These are phyloP conservation scores for Tangara arthus DNA, from an alignment of 2,797 vertebrate genomes.

Conservation along the genomic window DNA sequence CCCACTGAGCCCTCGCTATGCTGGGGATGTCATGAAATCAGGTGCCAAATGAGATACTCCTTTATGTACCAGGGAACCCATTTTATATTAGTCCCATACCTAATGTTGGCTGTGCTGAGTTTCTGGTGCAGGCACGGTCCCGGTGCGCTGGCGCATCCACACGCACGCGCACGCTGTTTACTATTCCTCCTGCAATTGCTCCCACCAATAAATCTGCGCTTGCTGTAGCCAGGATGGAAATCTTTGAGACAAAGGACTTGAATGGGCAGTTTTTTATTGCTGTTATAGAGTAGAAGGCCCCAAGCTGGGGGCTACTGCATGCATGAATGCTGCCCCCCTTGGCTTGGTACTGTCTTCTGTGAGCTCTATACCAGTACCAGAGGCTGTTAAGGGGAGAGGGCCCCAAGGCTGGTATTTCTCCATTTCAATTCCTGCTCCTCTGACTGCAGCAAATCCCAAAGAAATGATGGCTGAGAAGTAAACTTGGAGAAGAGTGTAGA, in stretches of 20 bases:
- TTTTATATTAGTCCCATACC: not conserved
- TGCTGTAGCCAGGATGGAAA: slow-evolving; percentile 55
- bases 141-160: not conserved
- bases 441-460: not conserved
- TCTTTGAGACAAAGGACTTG: slow-evolving; percentile 58
- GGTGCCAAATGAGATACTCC: not conserved
- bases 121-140: not conserved
- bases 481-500: not conserved
- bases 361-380: not conserved
- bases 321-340: slow-evolving; percentile 25
- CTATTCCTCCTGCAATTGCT: slow-evolving; percentile 41
- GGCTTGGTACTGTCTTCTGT: not conserved
- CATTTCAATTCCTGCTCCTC: not conserved
- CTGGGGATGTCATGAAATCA: not conserved
- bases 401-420: slow-evolving; percentile 6
- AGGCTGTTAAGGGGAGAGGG: not conserved
- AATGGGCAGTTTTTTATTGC: slow-evolving; percentile 54
- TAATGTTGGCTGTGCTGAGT: not conserved
- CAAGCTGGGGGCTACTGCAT: slow-evolving; percentile 1
- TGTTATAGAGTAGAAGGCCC: slow-evolving; percentile 42
- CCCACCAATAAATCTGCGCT: slow-evolving; percentile 51
- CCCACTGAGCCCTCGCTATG: not conserved
- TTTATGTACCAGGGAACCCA: not conserved
- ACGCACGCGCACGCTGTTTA: slow-evolving; percentile 5
- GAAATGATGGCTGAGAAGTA: not conserved